These are phyloP conservation scores for Knipowitschia caucasica DNA, from an alignment of 2,797 vertebrate genomes.

Conservation along the genomic window DNA sequence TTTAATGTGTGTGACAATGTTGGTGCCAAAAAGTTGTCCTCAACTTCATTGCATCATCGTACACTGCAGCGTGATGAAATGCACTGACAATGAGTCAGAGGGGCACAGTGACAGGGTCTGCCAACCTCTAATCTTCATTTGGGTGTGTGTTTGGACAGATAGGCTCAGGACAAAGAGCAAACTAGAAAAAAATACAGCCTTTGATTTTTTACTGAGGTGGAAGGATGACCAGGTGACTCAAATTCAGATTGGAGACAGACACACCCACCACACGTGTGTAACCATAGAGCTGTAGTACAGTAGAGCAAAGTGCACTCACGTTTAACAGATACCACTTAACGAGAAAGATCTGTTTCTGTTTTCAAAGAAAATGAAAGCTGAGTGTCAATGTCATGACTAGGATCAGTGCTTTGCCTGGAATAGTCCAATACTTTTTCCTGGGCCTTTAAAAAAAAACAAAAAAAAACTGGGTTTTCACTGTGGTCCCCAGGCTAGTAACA, in stretches of 20 bases:
- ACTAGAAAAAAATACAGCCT: no score
- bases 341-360: no score
- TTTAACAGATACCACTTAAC: no score
- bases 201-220: not conserved
- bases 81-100: slow-evolving; percentile 16
- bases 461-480: no score
- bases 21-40: no score
- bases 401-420: slow-evolving; percentile 14
- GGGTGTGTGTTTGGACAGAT: not conserved
- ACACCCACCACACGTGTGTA: slow-evolving; percentile 41
- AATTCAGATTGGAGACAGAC: slow-evolving; percentile 26
- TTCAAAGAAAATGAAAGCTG: slow-evolving; percentile 18
- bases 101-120: not conserved
- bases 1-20: no score
- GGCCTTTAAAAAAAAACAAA: no score
- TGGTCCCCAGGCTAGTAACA: no score
- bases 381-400: not conserved
- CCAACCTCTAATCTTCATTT: not conserved
- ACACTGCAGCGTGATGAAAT: slow-evolving; percentile 38
- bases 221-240: slow-evolving; percentile 46
- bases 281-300: not conserved
- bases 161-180: not conserved
- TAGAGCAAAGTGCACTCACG: slow-evolving; percentile 6
- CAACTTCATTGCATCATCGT: slow-evolving; percentile 21
- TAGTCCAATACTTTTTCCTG: no score